Evolutionary conservation across 2,113 vertebrate genomes (phyloP), one percentile per base, ranked within the genome.

Genomic region (Corvus cornix): DNA sequence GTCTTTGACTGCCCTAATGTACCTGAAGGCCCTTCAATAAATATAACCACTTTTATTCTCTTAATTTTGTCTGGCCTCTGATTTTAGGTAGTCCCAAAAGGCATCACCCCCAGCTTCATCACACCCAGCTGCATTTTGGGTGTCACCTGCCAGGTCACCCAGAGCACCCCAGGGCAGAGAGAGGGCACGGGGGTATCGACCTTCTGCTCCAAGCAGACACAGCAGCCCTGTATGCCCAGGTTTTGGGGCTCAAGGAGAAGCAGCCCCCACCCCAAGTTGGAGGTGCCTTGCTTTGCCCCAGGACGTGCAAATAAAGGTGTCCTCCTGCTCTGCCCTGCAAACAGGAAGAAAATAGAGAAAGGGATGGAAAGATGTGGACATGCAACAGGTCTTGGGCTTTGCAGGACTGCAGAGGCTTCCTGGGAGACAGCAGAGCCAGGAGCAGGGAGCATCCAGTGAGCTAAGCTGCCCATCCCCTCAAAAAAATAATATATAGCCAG

Each of bases 141-240:
- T n/a, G 35, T 8, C 53, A 18, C 27, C 35, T 21, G 16, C 24
- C 2, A 3, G 39, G 33, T 75, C 46, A 52, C 43, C 35, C 3
- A 0, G 21, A 35, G 53, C 26, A 43, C 16, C 44, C 68, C 43
- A 11, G 0, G 0, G 62, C 77, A 55, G 13, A 46, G n/a, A 41
- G n/a, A 3, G 3, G 60, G 69, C 49, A 68, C 1, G 0, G n/a
- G n/a, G 22, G 1, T 16, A 60, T 3, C 4, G 1, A 15, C 15
- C 52, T 56, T 8, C 3, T 59, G 19, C 53, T 87, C 27, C 17
- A 28, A 80, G 7, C 28, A 51, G 10, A 22, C 35, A 46, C 19
- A 11, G 3, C 48, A 67, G 37, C 16, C 17, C 51, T 58, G 11
- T 11, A 3, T 52, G 49, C 35, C 30, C 49, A 72, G 19, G 15